Conservation (phyloP, 2,888 invertebrate genomes). For the Agriotes lineatus region DNA sequence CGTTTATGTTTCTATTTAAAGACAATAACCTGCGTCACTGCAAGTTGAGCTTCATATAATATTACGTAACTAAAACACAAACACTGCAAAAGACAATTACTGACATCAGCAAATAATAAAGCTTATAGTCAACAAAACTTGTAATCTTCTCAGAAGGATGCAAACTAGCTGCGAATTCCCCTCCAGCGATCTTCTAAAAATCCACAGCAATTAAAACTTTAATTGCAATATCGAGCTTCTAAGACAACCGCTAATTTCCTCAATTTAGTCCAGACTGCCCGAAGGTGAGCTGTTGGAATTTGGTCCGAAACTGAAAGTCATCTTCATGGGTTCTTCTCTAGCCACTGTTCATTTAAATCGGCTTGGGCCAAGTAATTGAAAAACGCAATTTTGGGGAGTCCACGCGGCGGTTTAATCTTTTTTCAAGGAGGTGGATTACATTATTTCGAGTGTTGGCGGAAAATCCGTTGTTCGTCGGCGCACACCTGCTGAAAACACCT, state of each 20-base stretch:
- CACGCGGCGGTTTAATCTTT: neutral
- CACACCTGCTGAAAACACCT: conserved; percentile 6
- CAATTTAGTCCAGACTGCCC: neutral
- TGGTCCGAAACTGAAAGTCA: too few species aligned
- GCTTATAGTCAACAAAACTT: neutral
- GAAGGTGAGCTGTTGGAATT: too few species aligned
- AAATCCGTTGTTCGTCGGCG: neutral
- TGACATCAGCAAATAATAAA: too few species aligned
- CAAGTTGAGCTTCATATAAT: too few species aligned
- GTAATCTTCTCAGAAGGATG: neutral
- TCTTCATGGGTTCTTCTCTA: too few species aligned
- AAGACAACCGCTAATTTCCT: conserved; percentile 20
- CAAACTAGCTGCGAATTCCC: neutral
- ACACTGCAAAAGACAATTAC: too few species aligned
- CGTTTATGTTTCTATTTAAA: too few species aligned
- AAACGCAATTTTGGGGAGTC: neutral
- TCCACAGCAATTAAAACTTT: conserved; percentile 9
- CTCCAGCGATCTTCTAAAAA: neutral
- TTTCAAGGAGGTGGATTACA: conserved; percentile 5
- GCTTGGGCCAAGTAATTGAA: too few species aligned
- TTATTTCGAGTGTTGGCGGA: conserved; percentile 1
- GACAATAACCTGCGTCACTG: too few species aligned
- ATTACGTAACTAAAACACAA: too few species aligned
- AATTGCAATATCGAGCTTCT: neutral
- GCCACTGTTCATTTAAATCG: too few species aligned